These are phyloP conservation scores for Takifugu bimaculatus DNA, from an alignment of 2,113 vertebrate genomes.

Conservation along the genomic window DNA sequence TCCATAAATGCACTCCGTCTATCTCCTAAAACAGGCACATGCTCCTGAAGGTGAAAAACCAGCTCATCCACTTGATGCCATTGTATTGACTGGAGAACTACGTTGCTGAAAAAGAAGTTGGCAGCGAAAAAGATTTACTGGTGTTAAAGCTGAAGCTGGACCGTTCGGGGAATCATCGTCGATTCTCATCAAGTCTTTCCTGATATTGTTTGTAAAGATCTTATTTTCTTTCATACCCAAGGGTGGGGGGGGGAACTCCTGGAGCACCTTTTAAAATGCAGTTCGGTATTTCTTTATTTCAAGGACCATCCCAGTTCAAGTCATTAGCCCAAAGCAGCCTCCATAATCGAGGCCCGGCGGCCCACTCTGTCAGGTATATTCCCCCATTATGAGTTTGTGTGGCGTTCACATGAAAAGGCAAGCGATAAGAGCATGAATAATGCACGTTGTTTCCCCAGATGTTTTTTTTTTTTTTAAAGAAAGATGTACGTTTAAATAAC, in stretches of 20 bases:
- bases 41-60: too few relatives aligned
- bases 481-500: too few relatives aligned
- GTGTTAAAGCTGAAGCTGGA: too few relatives aligned
- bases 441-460: constrained; percentile 56
- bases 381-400: constrained; percentile 42
- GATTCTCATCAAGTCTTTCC: too few relatives aligned
- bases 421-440: constrained; percentile 62
- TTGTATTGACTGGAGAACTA: too few relatives aligned
- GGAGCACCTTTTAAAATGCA: constrained; percentile 52
- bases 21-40: too few relatives aligned
- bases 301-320: constrained; percentile 46
- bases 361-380: constrained; percentile 34
- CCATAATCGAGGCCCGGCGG: constrained; percentile 36
- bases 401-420: constrained; percentile 53
- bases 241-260: constrained; percentile 4
- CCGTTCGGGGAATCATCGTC: too few relatives aligned
- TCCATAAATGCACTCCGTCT: not conserved
- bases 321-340: constrained; percentile 50
- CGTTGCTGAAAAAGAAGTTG: not conserved
- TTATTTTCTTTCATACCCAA: too few relatives aligned
- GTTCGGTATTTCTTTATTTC: constrained; percentile 35
- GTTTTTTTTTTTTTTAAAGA: not conserved
- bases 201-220: too few relatives aligned
- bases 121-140: too few relatives aligned
- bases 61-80: too few relatives aligned